These are phyloP conservation scores for Heliconius hortense DNA, from an alignment of 2,888 invertebrate genomes.

Conservation along the genomic window DNA sequence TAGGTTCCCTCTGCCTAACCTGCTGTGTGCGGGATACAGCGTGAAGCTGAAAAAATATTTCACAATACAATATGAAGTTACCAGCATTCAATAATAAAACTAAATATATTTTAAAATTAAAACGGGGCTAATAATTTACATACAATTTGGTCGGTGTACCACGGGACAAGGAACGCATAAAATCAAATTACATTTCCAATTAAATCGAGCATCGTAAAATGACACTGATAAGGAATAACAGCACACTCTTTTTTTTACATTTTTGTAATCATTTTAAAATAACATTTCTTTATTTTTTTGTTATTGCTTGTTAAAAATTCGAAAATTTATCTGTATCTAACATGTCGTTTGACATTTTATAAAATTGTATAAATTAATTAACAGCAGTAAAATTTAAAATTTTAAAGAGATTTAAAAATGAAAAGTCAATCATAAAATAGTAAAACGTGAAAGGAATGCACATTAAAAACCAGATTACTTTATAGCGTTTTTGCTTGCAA, in stretches of 20 bases:
- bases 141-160: conserved; percentile 18
- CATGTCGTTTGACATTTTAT: neutral
- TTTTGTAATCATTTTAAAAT: conserved; percentile 1
- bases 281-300: neutral
- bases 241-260: conserved; percentile 8
- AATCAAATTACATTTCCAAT: conserved; percentile 26
- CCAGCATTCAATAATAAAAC: neutral
- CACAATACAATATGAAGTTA: too few species aligned
- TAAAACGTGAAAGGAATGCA: conserved; percentile 4
- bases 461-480: neutral
- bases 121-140: conserved; percentile 21
- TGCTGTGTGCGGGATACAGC: too few species aligned
- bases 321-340: neutral
- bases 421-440: neutral
- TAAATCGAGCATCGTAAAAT: conserved; percentile 11
- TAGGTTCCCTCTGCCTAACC: too few species aligned
- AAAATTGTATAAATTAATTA: conserved; percentile 1
- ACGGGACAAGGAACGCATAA: conserved; percentile 31
- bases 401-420: neutral
- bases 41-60: too few species aligned
- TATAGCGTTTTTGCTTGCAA: conserved; percentile 3
- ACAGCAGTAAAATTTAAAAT: neutral
- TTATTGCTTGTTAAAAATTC: neutral
- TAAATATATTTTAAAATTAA: neutral
- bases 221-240: conserved; percentile 18